Base-by-base conservation (phyloP, 2,888 invertebrate species). In the Drosophila rellima region DNA sequence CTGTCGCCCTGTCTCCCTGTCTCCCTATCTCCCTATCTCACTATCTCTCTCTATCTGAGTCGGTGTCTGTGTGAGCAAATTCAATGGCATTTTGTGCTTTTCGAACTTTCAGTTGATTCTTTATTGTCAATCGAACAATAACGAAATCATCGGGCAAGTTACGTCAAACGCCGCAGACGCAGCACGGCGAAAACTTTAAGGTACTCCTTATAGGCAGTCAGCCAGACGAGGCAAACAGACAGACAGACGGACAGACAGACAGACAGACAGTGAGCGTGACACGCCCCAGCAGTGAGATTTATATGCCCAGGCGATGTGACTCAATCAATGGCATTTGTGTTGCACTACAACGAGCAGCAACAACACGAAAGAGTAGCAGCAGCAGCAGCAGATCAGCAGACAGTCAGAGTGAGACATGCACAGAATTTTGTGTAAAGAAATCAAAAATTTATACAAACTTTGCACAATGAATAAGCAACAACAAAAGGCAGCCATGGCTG, bases 41-140 rank as follows among this genome's bases (percentile, higher is more conserved):
- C n/a, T n/a, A n/a, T n/a, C 35, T 42, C 20, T 29, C n/a, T 56
- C 48, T 42, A 15, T 40, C 15, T 10, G 18, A 48, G 35, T 47
- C 6, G 55, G 15, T 4, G n/a, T 51, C 8, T 20, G 37, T 54
- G 39, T 68, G 60, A 64, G 74, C 63, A 76, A 80, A 88, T 88
- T 82, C 82, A 82, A 88, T 82, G 87, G 70, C 69, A 86, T 86
- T 82, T 82, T 85, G 80, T 74, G 88, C 82, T 88, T 82, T 82
- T 88, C 81, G 69, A 84, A 84, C 75, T 84, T 83, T 84, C 88
- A 86, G 88, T 83, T 90, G 88, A 90, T 88, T 88, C 90, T 88
- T 90, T 88, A 90, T 88, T 90, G 88, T 89, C 90, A 88, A 90
- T 90, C 90, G 90, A 90, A 90, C 90, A 88, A 88, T 88, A 88